A percentile compares a stretch with the other conserved stretches of the same genome.
These are phyloP conservation scores for Tangara arthus DNA, from an alignment of 2,797 vertebrate species.

Conservation along the genomic window DNA sequence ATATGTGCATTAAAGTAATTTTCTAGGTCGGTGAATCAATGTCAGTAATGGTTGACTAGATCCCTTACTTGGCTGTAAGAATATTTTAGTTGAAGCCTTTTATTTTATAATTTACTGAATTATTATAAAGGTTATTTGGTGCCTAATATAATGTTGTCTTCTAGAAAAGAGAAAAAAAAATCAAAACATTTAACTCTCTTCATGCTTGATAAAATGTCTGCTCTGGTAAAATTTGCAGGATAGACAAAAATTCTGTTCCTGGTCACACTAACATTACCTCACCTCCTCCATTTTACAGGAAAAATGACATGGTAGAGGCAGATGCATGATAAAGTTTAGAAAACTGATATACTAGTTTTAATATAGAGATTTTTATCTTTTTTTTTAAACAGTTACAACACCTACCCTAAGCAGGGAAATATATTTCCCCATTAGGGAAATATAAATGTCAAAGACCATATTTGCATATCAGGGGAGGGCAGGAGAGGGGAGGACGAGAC, in stretches of 20 bases:
- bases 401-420: neutral
- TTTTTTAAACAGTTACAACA: neutral
- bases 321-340: neutral
- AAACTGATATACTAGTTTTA: neutral
- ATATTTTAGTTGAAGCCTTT: slow-evolving; percentile 57
- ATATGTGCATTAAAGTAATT: slow-evolving; percentile 76
- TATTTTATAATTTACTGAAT: slow-evolving; percentile 64
- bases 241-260: neutral
- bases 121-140: slow-evolving; percentile 66
- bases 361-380: neutral
- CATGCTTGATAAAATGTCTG: neutral
- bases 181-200: neutral
- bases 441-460: neutral
- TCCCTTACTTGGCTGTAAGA: slow-evolving; percentile 50
- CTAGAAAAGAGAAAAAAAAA: neutral
- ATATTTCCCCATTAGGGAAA: neutral
- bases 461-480: neutral
- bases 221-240: neutral
- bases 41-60: slow-evolving; percentile 54
- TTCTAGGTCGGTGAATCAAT: slow-evolving; percentile 73
- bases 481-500: neutral
- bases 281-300: neutral
- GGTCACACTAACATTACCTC: neutral
- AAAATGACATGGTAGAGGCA: neutral
- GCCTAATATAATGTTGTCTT: slow-evolving; percentile 52